Evolutionary conservation across 2,113 vertebrate species (phyloP), one percentile per base, ranked within the genome.

Genomic region (Callionymus lyra): DNA sequence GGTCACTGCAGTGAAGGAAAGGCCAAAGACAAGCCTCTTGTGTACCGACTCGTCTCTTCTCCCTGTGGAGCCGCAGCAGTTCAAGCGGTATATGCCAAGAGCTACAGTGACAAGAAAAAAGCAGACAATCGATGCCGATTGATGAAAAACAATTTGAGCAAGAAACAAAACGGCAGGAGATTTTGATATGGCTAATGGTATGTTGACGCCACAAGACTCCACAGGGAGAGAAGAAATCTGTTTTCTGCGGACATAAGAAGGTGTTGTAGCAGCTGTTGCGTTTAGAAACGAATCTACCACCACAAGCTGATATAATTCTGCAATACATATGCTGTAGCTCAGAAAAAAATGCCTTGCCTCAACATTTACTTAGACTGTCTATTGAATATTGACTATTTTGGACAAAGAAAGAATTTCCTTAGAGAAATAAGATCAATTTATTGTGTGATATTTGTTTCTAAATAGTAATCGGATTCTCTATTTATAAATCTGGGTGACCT

Each of bases 71-170:
- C n/a, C 12, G 45, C 9, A 9, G 35, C n/a, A 47, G 35, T 2
- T 10, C 50, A 35, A 41, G 27, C 50, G 18, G 57, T 53, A 34
- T 9, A 13, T n/a, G 8, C 6, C 1, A 9, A 47, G 16, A 5
- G 53, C 17, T 31, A 3, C 6, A 16, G 42, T 38, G 55, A 52
- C 61, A 15, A 58, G 43, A 50, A 53, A 41, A 38, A 3, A 37
- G 37, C 44, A 9, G 11, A 10, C 50, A 37, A 58, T 75, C 54
- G 43, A 50, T 71, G 50, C 47, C 34, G 27, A 56, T 37, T 46
- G 61, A 62, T 71, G 49, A 31, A 64, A 68, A 61, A 54, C 39
- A 52, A 46, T 50, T 61, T 49, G 41, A 61, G 44, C 31, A 8
- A 33, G 34, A 34, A 53, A 43, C 6, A 17, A 46, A 70, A 44